Evolutionary conservation across 2,113 vertebrate species (phyloP).

Genomic region (Scomber scombrus): DNA sequence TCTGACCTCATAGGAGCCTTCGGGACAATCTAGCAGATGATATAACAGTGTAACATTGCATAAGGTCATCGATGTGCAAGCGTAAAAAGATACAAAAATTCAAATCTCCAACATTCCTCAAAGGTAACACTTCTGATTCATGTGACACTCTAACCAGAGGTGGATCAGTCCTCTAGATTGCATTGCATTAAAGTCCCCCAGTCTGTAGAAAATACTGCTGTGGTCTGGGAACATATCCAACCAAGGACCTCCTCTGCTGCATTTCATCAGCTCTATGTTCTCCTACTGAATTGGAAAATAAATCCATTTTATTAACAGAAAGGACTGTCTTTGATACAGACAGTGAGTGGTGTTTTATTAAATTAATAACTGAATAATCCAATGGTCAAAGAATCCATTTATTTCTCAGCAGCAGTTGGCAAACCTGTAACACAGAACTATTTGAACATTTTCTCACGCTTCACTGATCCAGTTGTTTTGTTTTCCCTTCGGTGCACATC

Average conservation of each 20-base stretch:
- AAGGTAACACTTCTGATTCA: not conserved
- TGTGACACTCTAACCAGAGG: not conserved
- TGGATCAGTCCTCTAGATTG: not conserved
- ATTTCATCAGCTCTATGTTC: constrained; percentile 7
- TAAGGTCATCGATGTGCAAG: not conserved
- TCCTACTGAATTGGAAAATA: constrained; percentile 29
- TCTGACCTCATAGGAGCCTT: constrained; percentile 11
- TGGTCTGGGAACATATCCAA: not conserved
- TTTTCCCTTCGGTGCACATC: constrained; percentile 9
- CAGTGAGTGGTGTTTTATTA: not conserved
- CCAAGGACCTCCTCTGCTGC: not conserved
- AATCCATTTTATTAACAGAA: constrained; percentile 2
- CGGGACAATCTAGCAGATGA: not conserved
- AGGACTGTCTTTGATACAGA: too few relatives aligned
- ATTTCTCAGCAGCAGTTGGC: not conserved
- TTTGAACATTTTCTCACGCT: not conserved
- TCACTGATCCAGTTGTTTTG: constrained; percentile 8
- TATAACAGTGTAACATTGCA: not conserved
- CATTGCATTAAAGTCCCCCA: not conserved
- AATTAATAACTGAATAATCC: not conserved
- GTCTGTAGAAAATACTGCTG: constrained; percentile 16
- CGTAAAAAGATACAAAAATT: not conserved
- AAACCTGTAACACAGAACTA: not conserved
- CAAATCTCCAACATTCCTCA: not conserved
- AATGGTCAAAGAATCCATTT: not conserved